Percentiles rank a stretch among this genome's conserved stretches.
Conservation (phyloP, 2,797 vertebrate species). For the Chelidonichthys spinosus region DNA sequence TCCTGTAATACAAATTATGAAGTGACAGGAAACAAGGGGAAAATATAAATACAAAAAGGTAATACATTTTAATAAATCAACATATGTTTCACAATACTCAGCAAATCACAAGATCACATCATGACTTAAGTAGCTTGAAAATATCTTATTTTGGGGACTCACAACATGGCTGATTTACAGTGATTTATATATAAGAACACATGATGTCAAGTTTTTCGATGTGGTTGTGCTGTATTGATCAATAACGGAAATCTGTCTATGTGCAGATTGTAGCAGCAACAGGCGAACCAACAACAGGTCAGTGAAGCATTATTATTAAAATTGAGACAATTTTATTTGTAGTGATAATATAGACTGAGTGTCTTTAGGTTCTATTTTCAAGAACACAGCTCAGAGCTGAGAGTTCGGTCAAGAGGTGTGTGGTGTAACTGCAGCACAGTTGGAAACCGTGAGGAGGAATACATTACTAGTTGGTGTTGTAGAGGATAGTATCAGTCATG, state of each 20-base stretch:
- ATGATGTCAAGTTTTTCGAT: background rate
- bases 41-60: too few species aligned
- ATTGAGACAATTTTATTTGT: constrained; percentile 4
- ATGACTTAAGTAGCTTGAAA: too few species aligned
- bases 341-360: constrained; percentile 4
- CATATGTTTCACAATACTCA: too few species aligned
- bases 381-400: constrained; percentile 2
- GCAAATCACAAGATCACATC: too few species aligned
- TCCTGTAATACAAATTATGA: too few species aligned
- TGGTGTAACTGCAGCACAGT: constrained; percentile 8
- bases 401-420: constrained; percentile 23
- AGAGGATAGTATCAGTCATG: constrained; percentile 18
- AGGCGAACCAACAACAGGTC: background rate
- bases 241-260: background rate
- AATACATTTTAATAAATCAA: too few species aligned
- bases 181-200: background rate
- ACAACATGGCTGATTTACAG: background rate
- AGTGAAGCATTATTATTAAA: constrained; percentile 1
- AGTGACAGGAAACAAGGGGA: too few species aligned
- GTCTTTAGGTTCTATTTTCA: constrained; percentile 12
- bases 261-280: background rate
- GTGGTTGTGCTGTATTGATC: background rate
- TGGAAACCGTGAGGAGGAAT: constrained; percentile 11
- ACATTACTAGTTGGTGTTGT: constrained; percentile 15
- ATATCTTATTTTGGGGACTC: too few species aligned